Evolutionary conservation across 2,797 vertebrate genomes (phyloP).

Genomic region (Nannoperca australis): DNA sequence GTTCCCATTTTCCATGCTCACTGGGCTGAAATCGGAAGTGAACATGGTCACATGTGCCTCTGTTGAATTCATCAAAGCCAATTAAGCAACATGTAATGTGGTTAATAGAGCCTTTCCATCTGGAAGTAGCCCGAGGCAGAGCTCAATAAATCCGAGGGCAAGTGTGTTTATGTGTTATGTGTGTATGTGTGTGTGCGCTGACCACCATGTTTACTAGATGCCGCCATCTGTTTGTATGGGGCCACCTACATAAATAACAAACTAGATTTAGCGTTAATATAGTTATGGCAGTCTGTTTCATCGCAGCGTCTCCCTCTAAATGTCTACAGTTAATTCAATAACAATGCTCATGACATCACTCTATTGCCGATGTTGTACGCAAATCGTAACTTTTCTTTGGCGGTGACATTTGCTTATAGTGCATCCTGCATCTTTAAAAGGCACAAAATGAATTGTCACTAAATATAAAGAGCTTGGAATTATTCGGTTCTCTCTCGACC

Average conservation of each 20-base stretch:
- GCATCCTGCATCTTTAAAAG: conserved; percentile 8
- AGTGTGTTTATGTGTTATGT: conserved; percentile 36
- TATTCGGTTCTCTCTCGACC: not conserved
- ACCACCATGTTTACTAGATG: conserved; percentile 61
- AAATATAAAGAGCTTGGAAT: not conserved
- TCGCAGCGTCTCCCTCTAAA: conserved; percentile 72
- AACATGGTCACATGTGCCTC: conserved; percentile 66
- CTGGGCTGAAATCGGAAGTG: conserved; percentile 74
- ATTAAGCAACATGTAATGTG: conserved; percentile 80
- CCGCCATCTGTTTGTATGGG: conserved; percentile 72
- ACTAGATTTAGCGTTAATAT: conserved; percentile 79
- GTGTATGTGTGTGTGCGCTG: conserved; percentile 31
- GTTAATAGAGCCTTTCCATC: conserved; percentile 81
- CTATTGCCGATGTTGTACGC: conserved; percentile 25
- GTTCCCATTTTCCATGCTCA: conserved; percentile 65
- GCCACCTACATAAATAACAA: conserved; percentile 80
- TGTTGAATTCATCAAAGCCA: conserved; percentile 80
- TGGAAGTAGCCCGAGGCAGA: conserved; percentile 71
- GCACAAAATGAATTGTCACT: not conserved
- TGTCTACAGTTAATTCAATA: conserved; percentile 75
- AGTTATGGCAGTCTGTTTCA: conserved; percentile 81
- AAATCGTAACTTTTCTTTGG: conserved; percentile 4
- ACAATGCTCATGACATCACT: conserved; percentile 67
- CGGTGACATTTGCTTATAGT: not conserved
- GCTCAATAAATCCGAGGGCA: conserved; percentile 61